phyloP scores from a whole-genome alignment of 2,888 invertebrate species.

The Orchesella flavescens region DNA sequence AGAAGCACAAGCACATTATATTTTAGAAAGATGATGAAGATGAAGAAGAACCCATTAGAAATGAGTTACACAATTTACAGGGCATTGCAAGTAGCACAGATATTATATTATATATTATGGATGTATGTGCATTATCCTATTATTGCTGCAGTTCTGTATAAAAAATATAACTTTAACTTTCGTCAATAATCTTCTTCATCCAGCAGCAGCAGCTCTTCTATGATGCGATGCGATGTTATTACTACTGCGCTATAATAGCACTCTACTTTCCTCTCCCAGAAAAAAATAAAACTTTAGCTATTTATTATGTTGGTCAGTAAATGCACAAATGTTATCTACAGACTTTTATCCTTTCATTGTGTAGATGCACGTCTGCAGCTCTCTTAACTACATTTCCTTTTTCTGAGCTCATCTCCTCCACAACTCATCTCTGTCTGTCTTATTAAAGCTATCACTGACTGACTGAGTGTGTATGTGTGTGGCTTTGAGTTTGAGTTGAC shows the following conservation, averaged over 20 bases:
- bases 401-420: neutral
- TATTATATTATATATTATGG: too few species aligned
- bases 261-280: neutral
- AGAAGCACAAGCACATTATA: neutral
- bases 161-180: neutral
- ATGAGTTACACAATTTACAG: neutral
- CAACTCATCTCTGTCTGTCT: slow-evolving; percentile 1
- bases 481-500: too few species aligned
- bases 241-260: slow-evolving; percentile 22
- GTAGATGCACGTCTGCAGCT: too few species aligned
- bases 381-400: slow-evolving; percentile 19
- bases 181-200: slow-evolving; percentile 6
- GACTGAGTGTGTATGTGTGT: slow-evolving; percentile 26
- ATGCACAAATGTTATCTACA: too few species aligned
- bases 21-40: neutral
- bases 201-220: neutral
- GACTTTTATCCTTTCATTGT: too few species aligned
- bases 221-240: neutral
- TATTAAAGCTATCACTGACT: neutral
- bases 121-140: too few species aligned
- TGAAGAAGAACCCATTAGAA: neutral
- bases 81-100: too few species aligned
- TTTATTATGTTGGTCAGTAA: slow-evolving; percentile 34
- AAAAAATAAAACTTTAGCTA: slow-evolving; percentile 15
- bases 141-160: neutral